Evolutionary conservation across 2,113 vertebrate genomes (phyloP), one percentile per base, ranked within the genome.

Genomic region (Suricata suricatta): DNA sequence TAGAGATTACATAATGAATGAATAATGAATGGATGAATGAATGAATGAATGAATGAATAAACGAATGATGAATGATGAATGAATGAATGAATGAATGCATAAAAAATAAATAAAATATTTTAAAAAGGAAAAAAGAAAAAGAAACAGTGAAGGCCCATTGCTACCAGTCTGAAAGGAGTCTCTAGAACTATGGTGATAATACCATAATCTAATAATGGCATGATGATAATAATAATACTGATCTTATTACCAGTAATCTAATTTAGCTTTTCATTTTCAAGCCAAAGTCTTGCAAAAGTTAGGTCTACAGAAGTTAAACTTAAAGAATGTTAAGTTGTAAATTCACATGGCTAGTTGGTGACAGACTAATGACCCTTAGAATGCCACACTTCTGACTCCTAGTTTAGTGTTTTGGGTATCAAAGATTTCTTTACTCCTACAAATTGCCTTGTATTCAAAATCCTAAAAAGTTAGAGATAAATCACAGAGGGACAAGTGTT

Each of bases 381-480:
- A 74, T 77, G 74, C 60, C 7, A 72, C 16, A 52, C 2, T 86
- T 60, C 11, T 82, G 16, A 84, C 52, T 64, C 3, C 27, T 41
- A 19, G 8, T 69, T 41, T 52, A 79, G 12, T 50, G 13, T 31
- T 66, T 79, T 64, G 8, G 3, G 4, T 60, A 79, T 69, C n/a
- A 80, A 95, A 94, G 33, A 81, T 64, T 69, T 88, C 12, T 90
- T 88, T 68, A 76, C 68, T 50, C 84, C 5, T 94, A 21, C 5
- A 96, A 92, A 93, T 27, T 77, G 29, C 25, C 50, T 79, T 94
- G 90, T 31, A 80, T 35, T 90, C 33, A 96, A 96, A 98, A 88
- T 95, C 33, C 63, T 89, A 79, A 68, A 85, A 92, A 50, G n/a
- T 88, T 92, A 76, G 63, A 35, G 6, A 69, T 44, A 88, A 97